A percentile compares a stretch with the other conserved stretches of the same genome.
Evolutionary conservation across 2,797 vertebrate species (phyloP).

Genomic region (Morelia viridis): DNA sequence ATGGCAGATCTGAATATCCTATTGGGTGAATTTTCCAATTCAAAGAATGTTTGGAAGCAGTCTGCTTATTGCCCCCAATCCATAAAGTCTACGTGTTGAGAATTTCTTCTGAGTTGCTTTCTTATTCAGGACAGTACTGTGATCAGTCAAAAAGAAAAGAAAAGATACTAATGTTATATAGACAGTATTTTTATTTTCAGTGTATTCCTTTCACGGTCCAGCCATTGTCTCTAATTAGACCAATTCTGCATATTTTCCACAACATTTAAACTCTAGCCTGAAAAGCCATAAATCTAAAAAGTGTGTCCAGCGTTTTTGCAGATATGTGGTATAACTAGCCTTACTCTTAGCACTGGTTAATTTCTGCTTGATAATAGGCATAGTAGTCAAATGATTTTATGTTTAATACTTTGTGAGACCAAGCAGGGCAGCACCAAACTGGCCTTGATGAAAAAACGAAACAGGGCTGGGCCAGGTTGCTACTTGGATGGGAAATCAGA

Average conservation of each 20-base stretch:
- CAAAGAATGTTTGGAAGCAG: neutral
- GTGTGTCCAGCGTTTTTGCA: neutral
- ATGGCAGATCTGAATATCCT: neutral
- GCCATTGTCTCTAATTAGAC: neutral
- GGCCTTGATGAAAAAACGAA: too few species aligned
- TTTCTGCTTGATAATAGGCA: neutral
- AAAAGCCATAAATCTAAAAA: neutral
- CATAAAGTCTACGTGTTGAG: neutral
- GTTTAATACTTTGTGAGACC: neutral
- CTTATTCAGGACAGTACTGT: neutral
- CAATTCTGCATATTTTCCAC: neutral
- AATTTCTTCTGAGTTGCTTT: neutral
- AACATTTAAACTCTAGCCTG: neutral
- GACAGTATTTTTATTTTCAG: neutral
- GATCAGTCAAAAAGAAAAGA: neutral
- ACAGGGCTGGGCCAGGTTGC: too few species aligned
- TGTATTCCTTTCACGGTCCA: neutral
- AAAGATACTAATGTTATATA: neutral
- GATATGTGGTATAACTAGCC: neutral
- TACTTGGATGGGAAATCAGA: too few species aligned
- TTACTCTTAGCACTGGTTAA: neutral
- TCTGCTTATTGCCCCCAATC: neutral
- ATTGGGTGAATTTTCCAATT: neutral
- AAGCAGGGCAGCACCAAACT: too few species aligned
- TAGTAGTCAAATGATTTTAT: neutral